Conservation (phyloP, 2,797 vertebrate species). For the Urophycis tenuis region DNA sequence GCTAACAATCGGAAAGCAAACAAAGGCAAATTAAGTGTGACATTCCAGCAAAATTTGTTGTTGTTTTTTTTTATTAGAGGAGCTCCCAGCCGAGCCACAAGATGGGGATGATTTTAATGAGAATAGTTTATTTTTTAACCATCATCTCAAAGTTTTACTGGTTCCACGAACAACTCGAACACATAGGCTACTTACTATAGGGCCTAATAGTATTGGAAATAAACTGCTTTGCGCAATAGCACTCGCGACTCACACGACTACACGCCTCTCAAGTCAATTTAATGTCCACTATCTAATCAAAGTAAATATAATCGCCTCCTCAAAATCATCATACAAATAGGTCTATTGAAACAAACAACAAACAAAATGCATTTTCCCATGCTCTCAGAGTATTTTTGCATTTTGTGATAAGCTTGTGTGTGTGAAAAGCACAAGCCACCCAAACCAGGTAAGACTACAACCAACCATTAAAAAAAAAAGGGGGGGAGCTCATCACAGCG, state of each 20-base stretch:
- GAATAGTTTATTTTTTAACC: background rate
- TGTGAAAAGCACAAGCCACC: too few species aligned
- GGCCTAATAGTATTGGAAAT: background rate
- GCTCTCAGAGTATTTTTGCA: background rate
- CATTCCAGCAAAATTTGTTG: constrained; percentile 30
- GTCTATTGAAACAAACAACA: background rate
- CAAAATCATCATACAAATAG: background rate
- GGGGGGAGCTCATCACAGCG: background rate
- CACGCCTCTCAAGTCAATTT: background rate
- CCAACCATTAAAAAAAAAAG: constrained; percentile 52
- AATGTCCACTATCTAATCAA: background rate
- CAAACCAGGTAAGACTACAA: background rate
- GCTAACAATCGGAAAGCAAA: constrained; percentile 60
- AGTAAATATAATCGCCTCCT: background rate
- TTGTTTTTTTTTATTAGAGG: constrained; percentile 26
- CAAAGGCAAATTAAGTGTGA: constrained; percentile 56
- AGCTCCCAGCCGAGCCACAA: constrained; percentile 45
- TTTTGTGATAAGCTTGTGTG: too few species aligned
- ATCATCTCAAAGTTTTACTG: background rate
- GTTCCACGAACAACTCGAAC: background rate
- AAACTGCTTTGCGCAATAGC: background rate
- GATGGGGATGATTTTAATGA: constrained; percentile 20
- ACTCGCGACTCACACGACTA: background rate
- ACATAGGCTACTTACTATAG: background rate
- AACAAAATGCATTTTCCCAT: background rate